Conservation (phyloP, 2,797 vertebrate genomes). For the Odontamblyopus rebecca region DNA sequence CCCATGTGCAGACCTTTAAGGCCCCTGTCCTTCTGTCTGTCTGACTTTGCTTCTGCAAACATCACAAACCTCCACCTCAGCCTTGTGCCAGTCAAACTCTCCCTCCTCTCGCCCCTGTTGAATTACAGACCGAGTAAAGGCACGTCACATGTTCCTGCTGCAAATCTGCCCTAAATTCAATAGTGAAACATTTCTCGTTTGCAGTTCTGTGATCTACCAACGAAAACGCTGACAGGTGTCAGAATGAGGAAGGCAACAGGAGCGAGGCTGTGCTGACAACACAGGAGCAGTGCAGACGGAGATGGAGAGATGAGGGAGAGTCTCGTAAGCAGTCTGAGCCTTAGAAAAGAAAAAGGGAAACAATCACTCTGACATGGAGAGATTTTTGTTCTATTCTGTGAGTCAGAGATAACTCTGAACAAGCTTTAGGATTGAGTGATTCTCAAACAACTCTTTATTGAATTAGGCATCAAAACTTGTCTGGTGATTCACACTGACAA, state of each 20-base stretch:
- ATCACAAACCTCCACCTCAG: slow-evolving; percentile 49
- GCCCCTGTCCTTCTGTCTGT: slow-evolving; percentile 13
- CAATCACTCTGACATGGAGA: slow-evolving; percentile 69
- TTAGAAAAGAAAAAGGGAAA: slow-evolving; percentile 60
- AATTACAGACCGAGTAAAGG: slow-evolving; percentile 66
- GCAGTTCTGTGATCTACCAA: slow-evolving; percentile 78
- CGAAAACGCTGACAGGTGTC: slow-evolving; percentile 82
- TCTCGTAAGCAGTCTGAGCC: slow-evolving; percentile 68
- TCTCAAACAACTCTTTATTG: slow-evolving; percentile 66
- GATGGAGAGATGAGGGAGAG: slow-evolving; percentile 71
- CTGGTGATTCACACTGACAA: slow-evolving; percentile 47
- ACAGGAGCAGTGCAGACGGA: slow-evolving; percentile 56
- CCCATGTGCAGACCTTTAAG: slow-evolving; percentile 6
- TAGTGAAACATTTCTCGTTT: slow-evolving; percentile 71
- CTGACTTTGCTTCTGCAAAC: slow-evolving; percentile 32
- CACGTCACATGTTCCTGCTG: slow-evolving; percentile 63
- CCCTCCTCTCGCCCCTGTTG: slow-evolving; percentile 52
- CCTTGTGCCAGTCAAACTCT: slow-evolving; percentile 64
- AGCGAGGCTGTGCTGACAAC: slow-evolving; percentile 69
- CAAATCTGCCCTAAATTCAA: slow-evolving; percentile 75
- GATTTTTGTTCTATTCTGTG: slow-evolving; percentile 31
- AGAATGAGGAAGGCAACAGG: slow-evolving; percentile 72
- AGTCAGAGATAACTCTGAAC: slow-evolving; percentile 44
- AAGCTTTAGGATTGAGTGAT: slow-evolving; percentile 58
- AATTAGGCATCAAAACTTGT: slow-evolving; percentile 66